phyloP scores from a whole-genome alignment of 2,797 vertebrate species.

The Chanos chanos region DNA sequence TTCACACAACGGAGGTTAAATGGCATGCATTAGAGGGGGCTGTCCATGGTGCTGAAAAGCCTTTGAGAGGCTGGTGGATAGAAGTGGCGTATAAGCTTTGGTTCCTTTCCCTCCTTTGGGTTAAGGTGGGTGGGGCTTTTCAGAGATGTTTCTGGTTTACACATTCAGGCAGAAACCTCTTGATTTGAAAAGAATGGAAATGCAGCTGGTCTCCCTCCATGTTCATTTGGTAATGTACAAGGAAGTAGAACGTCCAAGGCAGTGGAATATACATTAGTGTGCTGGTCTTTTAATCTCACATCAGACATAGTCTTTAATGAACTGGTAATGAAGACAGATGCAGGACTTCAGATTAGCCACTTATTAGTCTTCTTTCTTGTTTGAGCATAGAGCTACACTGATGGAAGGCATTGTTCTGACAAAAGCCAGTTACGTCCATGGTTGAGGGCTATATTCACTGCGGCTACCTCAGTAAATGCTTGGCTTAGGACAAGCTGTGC shows the following conservation, averaged over 20 bases:
- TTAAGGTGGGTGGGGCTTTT: slow-evolving; percentile 30
- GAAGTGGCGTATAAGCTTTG: slow-evolving; percentile 30
- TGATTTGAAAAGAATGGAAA: slow-evolving; percentile 23
- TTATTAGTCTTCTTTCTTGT: too few relatives aligned
- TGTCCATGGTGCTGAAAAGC: slow-evolving; percentile 26
- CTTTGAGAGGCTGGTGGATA: slow-evolving; percentile 22
- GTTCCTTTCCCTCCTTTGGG: slow-evolving; percentile 20
- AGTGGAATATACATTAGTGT: too few relatives aligned
- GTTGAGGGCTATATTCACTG: too few relatives aligned
- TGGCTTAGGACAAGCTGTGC: too few relatives aligned
- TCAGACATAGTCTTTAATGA: too few relatives aligned
- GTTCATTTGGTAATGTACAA: slow-evolving; percentile 9
- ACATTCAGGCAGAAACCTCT: slow-evolving; percentile 7
- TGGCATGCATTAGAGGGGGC: not conserved
- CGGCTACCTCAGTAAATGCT: too few relatives aligned
- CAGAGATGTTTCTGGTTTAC: slow-evolving; percentile 26
- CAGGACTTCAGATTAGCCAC: too few relatives aligned
- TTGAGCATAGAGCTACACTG: too few relatives aligned
- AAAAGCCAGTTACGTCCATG: too few relatives aligned
- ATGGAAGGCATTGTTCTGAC: too few relatives aligned
- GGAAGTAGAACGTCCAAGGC: not conserved
- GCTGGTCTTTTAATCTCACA: too few relatives aligned
- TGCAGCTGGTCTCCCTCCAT: not conserved
- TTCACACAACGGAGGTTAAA: slow-evolving; percentile 3
- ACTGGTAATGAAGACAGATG: too few relatives aligned